Base-by-base conservation (phyloP, 2,888 invertebrate species). In the Drosophila lutescens region DNA sequence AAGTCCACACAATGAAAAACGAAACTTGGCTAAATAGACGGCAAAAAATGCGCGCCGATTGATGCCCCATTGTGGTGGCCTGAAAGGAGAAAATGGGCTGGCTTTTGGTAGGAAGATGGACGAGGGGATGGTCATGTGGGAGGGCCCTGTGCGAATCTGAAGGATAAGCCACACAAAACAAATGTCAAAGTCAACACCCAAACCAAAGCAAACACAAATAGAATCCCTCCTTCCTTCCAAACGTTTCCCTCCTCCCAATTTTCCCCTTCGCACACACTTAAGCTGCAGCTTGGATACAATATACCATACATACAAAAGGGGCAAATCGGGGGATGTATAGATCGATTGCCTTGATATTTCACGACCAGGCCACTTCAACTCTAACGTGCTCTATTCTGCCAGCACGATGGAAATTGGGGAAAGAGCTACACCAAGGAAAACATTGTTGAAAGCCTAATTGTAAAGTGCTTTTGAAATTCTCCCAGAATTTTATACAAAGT, bases 171-270 rank as follows among this genome's bases (percentile, higher is more conserved):
- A 55, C 72, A 83, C 82, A 88, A 86, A 86, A 80, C 85, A 88
- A 85, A 85, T 85, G 85, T 88, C 85, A 88, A 88, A 86, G 87
- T 84, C 85, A 88, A 84, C 76, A 88, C 73, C 77, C 79, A 72
- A 74, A 70, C 69, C 77, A 75, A 71, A 62, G 66, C 66, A 63
- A 70, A 74, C 68, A 76, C 54, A 74, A 51, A 70, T 50, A 61
- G 23, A 51, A 38, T 50, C 44, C 40, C 38, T 26, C 41, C 26
- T 40, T 20, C 17, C 20, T 43, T 34, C 6, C 26, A 26, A 26
- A 4, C 10, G 15, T 7, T 32, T 12, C 9, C 15, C 17, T 50
- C 60, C 41, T 17, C 54, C 50, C 36, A 51, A 58, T 41, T 62
- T 41, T 65, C 47, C 58, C 55, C 51, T 51, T 54, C 8, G 41